Evolutionary conservation across 2,797 vertebrate genomes (phyloP).

Genomic region (Lacerta agilis): DNA sequence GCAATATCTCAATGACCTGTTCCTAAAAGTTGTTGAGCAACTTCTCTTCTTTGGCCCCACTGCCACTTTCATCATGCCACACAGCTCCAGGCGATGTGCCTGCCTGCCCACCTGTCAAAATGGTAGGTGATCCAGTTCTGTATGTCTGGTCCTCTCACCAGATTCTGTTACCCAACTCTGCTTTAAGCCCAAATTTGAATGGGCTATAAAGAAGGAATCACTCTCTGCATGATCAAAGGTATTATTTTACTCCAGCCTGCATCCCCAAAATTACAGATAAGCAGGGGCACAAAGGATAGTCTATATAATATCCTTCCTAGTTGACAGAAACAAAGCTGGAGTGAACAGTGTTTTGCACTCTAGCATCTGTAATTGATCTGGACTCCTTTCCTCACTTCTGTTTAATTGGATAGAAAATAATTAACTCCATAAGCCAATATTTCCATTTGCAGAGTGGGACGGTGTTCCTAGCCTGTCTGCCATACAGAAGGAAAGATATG

Average conservation of each 20-base stretch:
- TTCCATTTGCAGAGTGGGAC: not conserved
- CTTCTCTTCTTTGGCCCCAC: no score
- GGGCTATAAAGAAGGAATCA: not conserved
- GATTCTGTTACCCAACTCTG: no score
- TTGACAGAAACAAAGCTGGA: not conserved
- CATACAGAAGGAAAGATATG: rapidly evolving
- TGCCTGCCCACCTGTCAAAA: no score
- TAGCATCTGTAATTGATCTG: slow-evolving; percentile 1
- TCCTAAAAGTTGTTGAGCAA: no score
- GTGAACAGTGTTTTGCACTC: not conserved
- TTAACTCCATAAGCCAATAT: slow-evolving; percentile 54
- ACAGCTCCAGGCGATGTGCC: no score
- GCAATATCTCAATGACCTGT: no score
- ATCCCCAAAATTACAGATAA: not conserved
- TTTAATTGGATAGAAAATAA: slow-evolving; percentile 66
- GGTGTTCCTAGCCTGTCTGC: not conserved
- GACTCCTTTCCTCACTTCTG: slow-evolving; percentile 38
- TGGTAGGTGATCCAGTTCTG: no score
- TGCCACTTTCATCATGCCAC: no score
- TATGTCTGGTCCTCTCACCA: no score
- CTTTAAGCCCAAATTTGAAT: not conserved
- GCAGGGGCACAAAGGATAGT: not conserved
- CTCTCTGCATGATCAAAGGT: not conserved
- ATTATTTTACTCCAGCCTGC: not conserved
- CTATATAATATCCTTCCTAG: not conserved